Evolutionary conservation across 2,113 vertebrate species (phyloP), one percentile per base, ranked within the genome.

Genomic region (Procapra przewalskii): DNA sequence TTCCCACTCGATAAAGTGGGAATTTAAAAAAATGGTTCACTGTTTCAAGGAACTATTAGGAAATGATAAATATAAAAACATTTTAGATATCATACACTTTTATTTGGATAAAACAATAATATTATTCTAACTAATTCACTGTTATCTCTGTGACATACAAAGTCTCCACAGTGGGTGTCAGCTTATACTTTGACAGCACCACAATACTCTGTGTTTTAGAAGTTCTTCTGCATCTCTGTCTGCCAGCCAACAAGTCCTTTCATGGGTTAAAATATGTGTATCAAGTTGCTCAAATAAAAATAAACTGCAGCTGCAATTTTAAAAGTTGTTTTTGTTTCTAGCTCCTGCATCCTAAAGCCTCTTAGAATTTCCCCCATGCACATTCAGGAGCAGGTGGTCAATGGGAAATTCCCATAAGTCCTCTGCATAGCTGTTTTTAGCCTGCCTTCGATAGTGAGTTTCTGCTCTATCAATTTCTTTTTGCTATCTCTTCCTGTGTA

Each of bases 281-380:
- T 71, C 64, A 50, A 52, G 64, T 95, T 96, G 94, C 90, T 98
- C 96, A 98, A 98, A 98, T 98, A 98, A 98, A 99, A 98, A 98
- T 98, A 99, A 98, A 97, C 95, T 97, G 96, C 98, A 98, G 98
- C 98, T 99, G 98, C 97, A 98, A 97, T 98, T 91, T 87, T 98
- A 98, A 95, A 98, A 40, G 92, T 91, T 98, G 97, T 98, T 99
- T 98, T 98, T 97, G 95, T 97, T 97, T 94, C 81, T 97, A 96
- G 91, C 82, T 87, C 91, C 93, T 98, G 95, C 71, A 98, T 98
- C 88, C 95, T 94, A 90, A 95, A 95, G 96, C 91, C 45, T n/a
- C 95, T 96, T 97, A 98, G 98, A 98, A 98, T 98, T 99, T 98
- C 95, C 98, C 98, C 85, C 85, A 52, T 45, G 94, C 60, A 62